A percentile compares a stretch with the other conserved stretches of the same genome.
phyloP scores from a whole-genome alignment of 2,888 invertebrate species.

The Andrena fulva region DNA sequence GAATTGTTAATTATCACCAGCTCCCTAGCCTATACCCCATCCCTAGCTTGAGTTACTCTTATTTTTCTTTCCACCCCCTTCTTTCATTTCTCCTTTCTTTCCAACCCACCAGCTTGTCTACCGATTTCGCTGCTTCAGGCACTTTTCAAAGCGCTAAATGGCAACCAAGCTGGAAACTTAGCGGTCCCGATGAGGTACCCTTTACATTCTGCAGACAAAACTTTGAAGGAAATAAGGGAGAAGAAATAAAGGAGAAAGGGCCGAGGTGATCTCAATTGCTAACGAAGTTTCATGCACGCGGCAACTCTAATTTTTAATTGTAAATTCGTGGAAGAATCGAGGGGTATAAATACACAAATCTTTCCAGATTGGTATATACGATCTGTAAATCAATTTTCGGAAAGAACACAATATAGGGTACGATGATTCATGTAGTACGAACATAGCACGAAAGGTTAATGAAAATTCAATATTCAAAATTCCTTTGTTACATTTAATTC shows the following conservation, averaged over 20 bases:
- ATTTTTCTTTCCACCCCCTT: slow-evolving; percentile 41
- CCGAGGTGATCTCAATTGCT: slow-evolving; percentile 4
- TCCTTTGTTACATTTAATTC: too few relatives aligned
- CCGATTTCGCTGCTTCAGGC: slow-evolving; percentile 47
- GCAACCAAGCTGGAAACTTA: slow-evolving; percentile 68
- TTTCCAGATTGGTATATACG: background rate
- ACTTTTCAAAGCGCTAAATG: slow-evolving; percentile 71
- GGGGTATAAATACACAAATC: background rate
- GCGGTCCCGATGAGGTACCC: slow-evolving; percentile 60
- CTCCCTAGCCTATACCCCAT: slow-evolving; percentile 6
- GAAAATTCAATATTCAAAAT: too few relatives aligned
- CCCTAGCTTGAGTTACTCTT: slow-evolving; percentile 18
- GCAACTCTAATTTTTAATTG: slow-evolving; percentile 18
- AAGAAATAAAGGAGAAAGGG: slow-evolving; percentile 21
- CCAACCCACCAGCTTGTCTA: slow-evolving; percentile 43
- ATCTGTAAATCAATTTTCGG: too few relatives aligned
- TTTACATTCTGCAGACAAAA: slow-evolving; percentile 50
- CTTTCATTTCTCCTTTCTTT: slow-evolving; percentile 29
- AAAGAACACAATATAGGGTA: too few relatives aligned
- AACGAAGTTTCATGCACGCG: slow-evolving; percentile 16
- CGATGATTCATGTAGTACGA: too few relatives aligned
- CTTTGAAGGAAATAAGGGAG: slow-evolving; percentile 57
- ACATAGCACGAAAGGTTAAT: too few relatives aligned
- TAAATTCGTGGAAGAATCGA: background rate
- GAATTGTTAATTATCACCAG: slow-evolving; percentile 24